Conservation (phyloP, 2,888 invertebrate species). For the Drosophila nigricruria region DNA sequence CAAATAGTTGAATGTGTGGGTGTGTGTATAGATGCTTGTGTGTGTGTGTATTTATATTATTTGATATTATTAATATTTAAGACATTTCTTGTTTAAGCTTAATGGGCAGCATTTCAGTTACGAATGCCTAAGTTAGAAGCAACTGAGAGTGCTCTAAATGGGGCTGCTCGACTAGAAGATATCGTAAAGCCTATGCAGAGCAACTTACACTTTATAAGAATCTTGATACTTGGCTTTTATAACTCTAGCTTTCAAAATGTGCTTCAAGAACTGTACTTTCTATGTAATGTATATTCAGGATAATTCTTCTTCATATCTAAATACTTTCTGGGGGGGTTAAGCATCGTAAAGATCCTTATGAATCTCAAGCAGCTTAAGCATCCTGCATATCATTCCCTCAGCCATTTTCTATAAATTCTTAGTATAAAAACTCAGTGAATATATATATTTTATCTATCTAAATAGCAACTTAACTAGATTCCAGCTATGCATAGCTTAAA, state of each 20-base stretch:
- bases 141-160: not conserved
- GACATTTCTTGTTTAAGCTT: constrained; percentile 38
- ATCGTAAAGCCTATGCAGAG: not conserved
- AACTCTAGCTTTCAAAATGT: too few species aligned
- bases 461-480: constrained; percentile 25
- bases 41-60: constrained; percentile 24
- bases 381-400: not conserved
- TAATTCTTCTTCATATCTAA: too few species aligned
- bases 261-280: too few species aligned
- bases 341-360: too few species aligned
- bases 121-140: not conserved
- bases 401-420: not conserved
- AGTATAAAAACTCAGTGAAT: not conserved
- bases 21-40: constrained; percentile 33
- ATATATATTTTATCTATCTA: constrained; percentile 2
- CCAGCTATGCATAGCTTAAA: constrained; percentile 24
- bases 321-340: too few species aligned
- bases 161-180: not conserved
- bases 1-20: constrained; percentile 3
- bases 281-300: too few species aligned
- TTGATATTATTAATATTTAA: constrained; percentile 73
- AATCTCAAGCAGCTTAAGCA: not conserved
- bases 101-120: constrained; percentile 17
- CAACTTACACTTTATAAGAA: too few species aligned
- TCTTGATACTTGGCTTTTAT: too few species aligned